A percentile compares a stretch with the other conserved stretches of the same genome.
phyloP scores from a whole-genome alignment of 2,797 vertebrate genomes.

The Ctenochaetus hawaiiensis region DNA sequence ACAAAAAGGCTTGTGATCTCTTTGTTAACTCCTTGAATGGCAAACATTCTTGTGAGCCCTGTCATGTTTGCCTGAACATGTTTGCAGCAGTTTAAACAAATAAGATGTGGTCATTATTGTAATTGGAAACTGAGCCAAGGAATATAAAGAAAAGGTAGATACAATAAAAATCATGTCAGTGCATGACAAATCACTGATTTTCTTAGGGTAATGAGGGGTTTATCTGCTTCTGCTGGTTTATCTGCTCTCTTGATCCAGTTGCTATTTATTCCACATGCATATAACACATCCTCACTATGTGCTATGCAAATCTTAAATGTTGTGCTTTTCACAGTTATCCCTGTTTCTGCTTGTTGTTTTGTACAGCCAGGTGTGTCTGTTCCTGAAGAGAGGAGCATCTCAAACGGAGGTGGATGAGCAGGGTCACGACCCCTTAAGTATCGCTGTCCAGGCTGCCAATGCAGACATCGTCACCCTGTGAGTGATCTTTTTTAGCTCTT shows the following conservation, averaged over 20 bases:
- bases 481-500: constrained; percentile 62
- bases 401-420: constrained; percentile 92
- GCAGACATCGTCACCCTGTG: constrained; percentile 98
- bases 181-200: too few relatives aligned
- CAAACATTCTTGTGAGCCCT: background rate
- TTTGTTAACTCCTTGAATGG: background rate
- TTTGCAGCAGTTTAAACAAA: background rate
- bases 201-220: too few relatives aligned
- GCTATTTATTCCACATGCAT: too few relatives aligned
- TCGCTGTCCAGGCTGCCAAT: constrained; percentile 95
- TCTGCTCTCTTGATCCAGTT: too few relatives aligned
- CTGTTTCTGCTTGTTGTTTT: constrained; percentile 7
- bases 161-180: too few relatives aligned
- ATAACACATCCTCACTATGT: too few relatives aligned
- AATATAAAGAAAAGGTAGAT: too few relatives aligned
- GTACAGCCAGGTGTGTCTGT: constrained; percentile 95
- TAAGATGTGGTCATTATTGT: too few relatives aligned
- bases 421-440: constrained; percentile 93
- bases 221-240: too few relatives aligned
- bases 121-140: too few relatives aligned
- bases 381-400: constrained; percentile 95
- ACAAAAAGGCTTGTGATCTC: background rate
- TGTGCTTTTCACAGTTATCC: background rate
- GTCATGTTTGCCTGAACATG: background rate
- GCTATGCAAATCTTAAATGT: too few relatives aligned